Percentiles rank a stretch among this genome's conserved stretches.
Evolutionary conservation across 2,888 invertebrate genomes (phyloP).

Genomic region (Syrista parreyssii): DNA sequence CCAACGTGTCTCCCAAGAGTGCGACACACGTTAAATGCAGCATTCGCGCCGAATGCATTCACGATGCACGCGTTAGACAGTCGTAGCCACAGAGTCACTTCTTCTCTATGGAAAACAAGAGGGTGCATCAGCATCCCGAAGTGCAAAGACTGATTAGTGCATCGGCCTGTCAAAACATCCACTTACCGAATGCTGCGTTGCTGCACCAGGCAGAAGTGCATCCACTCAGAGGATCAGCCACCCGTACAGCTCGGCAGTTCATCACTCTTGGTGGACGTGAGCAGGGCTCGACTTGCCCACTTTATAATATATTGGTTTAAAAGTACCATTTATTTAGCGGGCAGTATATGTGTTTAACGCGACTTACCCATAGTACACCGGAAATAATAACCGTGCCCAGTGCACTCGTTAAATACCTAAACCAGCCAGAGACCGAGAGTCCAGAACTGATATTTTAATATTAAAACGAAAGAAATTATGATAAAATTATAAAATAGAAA

Average conservation of each 20-base stretch:
- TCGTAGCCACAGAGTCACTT: neutral
- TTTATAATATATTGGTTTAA: constrained; percentile 61
- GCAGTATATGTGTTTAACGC: constrained; percentile 47
- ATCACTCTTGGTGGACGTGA: constrained; percentile 53
- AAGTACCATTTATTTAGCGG: constrained; percentile 64
- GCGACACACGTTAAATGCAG: neutral
- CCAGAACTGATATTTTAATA: neutral
- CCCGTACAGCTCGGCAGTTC: constrained; percentile 56
- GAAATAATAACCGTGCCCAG: constrained; percentile 55
- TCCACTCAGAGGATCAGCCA: constrained; percentile 44
- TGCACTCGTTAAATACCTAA: neutral
- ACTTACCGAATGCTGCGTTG: constrained; percentile 21
- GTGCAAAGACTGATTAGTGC: constrained; percentile 62
- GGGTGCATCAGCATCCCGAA: constrained; percentile 36
- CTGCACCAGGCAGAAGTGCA: constrained; percentile 1
- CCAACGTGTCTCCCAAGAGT: neutral
- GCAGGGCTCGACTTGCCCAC: constrained; percentile 26
- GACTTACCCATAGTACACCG: constrained; percentile 27
- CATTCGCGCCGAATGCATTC: neutral
- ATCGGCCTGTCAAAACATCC: constrained; percentile 60
- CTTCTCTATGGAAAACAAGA: neutral
- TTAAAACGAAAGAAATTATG: rapidly evolving
- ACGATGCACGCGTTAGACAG: neutral
- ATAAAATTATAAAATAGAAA: too few relatives aligned
- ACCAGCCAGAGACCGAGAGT: neutral